Evolutionary conservation across 2,113 vertebrate genomes (phyloP).

Genomic region (Psammodynastes pulverulentus): DNA sequence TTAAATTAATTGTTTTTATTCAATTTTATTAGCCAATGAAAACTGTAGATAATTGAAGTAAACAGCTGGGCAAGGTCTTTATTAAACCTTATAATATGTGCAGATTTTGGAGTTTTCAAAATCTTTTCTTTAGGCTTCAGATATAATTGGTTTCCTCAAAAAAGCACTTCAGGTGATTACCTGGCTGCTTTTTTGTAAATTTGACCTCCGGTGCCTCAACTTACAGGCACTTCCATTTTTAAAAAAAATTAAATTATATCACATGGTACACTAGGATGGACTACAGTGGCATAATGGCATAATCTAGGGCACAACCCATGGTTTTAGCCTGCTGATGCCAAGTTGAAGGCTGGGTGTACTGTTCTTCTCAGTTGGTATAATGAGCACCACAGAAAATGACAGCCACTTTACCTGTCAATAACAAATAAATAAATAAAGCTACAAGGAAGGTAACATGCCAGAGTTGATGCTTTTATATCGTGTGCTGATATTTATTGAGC

Average conservation of each 20-base stretch:
- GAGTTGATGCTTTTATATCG: neutral
- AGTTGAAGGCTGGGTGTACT: neutral
- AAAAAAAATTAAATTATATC: neutral
- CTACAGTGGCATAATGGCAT: neutral
- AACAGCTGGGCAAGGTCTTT: neutral
- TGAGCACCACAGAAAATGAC: neutral
- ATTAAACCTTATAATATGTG: neutral
- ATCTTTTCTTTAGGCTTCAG: neutral
- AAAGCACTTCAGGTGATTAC: neutral
- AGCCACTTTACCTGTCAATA: neutral
- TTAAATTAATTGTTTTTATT: neutral
- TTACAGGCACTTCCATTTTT: neutral
- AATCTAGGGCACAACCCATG: neutral
- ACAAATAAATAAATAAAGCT: neutral
- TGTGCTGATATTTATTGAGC: neutral
- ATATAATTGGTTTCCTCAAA: neutral
- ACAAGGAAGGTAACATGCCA: neutral
- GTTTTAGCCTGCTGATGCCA: neutral
- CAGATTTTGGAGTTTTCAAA: neutral
- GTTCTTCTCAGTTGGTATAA: neutral
- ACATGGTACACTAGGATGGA: no score
- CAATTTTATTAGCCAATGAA: neutral
- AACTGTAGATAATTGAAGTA: neutral
- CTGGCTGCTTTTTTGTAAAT: neutral
- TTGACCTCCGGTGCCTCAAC: neutral